Evolutionary conservation across 2,797 vertebrate species (phyloP).

Genomic region (Sebastes melanostomus): DNA sequence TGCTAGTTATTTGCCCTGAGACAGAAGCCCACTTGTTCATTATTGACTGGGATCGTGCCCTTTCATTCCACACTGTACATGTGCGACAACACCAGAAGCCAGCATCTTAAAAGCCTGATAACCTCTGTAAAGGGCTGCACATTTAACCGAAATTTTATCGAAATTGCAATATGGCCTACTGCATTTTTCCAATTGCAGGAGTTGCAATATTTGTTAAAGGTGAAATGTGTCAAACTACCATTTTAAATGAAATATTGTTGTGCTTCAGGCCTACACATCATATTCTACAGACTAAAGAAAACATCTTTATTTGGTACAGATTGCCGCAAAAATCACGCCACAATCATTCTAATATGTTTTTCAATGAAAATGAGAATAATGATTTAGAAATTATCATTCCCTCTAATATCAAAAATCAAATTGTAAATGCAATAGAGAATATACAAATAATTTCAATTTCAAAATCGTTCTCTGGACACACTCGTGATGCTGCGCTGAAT

Average conservation of each 20-base stretch:
- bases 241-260: no score
- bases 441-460: neutral
- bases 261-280: no score
- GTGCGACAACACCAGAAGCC: conserved; percentile 4
- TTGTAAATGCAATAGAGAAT: neutral
- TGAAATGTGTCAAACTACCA: no score
- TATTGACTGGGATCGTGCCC: conserved; percentile 37
- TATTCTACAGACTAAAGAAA: no score
- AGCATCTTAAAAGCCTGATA: conserved; percentile 13
- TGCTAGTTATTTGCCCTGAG: conserved; percentile 44
- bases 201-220: no score
- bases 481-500: conserved; percentile 15
- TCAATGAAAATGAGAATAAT: neutral
- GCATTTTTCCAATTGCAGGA: no score
- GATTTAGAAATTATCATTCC: neutral
- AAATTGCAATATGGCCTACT: no score
- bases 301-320: no score
- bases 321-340: no score
- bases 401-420: neutral
- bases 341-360: neutral
- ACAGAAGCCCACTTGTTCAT: conserved; percentile 30
- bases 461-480: neutral
- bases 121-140: neutral
- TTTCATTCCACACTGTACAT: conserved; percentile 27
- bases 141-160: no score